phyloP scores from a whole-genome alignment of 2,888 invertebrate species.

The Nomada hirtipes region DNA sequence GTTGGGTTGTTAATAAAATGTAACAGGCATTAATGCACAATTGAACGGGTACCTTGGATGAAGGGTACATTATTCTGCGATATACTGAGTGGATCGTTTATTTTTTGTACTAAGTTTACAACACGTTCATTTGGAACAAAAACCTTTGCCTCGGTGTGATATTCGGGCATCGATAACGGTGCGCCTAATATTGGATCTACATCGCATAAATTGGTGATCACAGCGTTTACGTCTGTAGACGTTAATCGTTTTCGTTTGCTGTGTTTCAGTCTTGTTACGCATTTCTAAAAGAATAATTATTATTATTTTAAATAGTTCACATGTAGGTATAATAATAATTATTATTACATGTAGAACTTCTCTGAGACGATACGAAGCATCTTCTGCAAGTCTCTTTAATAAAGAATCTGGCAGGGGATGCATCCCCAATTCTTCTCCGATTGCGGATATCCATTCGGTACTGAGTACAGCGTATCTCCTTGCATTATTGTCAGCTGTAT shows the following conservation, averaged over 20 bases:
- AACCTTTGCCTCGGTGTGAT: constrained; percentile 80
- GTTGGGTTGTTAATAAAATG: background rate
- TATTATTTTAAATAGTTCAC: background rate
- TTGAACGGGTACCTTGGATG: constrained; percentile 76
- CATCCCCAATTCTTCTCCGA: constrained; percentile 82
- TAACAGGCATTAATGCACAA: background rate
- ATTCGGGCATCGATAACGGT: constrained; percentile 79
- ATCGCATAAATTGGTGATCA: constrained; percentile 81
- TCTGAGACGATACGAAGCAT: constrained; percentile 82
- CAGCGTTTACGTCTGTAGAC: constrained; percentile 80
- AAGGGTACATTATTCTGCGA: constrained; percentile 78
- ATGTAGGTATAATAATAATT: background rate
- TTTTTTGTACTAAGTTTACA: constrained; percentile 76
- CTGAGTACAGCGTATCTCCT: constrained; percentile 81
- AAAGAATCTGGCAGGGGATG: constrained; percentile 80
- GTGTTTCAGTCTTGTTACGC: constrained; percentile 81
- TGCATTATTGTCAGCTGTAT: constrained; percentile 74
- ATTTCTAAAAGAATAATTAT: constrained; percentile 76
- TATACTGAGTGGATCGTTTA: constrained; percentile 77
- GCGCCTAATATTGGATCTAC: constrained; percentile 81
- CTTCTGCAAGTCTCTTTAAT: constrained; percentile 79
- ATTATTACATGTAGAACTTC: constrained; percentile 80
- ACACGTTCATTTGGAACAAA: constrained; percentile 80
- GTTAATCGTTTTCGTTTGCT: constrained; percentile 80
- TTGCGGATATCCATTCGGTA: constrained; percentile 81